These are phyloP conservation scores for Rhaphigaster nebulosa DNA, from an alignment of 2,888 invertebrate genomes.

Conservation along the genomic window DNA sequence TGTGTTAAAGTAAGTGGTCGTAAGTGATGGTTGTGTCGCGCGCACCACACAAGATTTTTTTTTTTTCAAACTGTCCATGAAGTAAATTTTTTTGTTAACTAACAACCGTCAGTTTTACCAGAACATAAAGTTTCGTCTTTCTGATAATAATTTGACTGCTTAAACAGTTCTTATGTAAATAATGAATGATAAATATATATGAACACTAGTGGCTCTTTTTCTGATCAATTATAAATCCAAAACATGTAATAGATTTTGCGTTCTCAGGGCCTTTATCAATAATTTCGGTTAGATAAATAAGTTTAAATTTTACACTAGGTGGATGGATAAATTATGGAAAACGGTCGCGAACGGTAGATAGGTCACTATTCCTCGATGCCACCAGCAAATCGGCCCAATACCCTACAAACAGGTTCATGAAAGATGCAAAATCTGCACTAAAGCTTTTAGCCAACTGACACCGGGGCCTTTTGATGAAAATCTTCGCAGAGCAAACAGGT, in stretches of 20 bases:
- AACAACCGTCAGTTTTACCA: too few relatives aligned
- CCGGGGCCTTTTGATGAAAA: slow-evolving; percentile 5
- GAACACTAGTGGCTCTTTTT: neutral
- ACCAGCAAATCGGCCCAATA: neutral
- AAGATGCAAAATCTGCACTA: neutral
- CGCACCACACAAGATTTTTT: too few relatives aligned
- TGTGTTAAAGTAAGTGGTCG: too few relatives aligned
- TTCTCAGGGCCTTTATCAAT: neutral
- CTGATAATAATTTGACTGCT: neutral
- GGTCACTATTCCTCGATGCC: neutral
- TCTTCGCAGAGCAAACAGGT: neutral
- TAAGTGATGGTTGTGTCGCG: too few relatives aligned
- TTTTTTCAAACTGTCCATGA: too few relatives aligned
- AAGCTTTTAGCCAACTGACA: slow-evolving; percentile 23
- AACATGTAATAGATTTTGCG: neutral
- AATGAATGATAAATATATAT: neutral
- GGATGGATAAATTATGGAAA: neutral
- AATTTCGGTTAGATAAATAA: neutral
- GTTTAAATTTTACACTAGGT: neutral
- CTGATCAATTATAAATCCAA: neutral
- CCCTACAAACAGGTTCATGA: slow-evolving; percentile 2
- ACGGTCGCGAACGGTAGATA: neutral
- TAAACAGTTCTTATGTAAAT: neutral
- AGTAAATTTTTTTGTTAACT: too few relatives aligned
- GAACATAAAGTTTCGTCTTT: too few relatives aligned